These are phyloP conservation scores for Drosophila yakuba DNA, from an alignment of 1,140 invertebrate genomes.

Conservation along the genomic window DNA sequence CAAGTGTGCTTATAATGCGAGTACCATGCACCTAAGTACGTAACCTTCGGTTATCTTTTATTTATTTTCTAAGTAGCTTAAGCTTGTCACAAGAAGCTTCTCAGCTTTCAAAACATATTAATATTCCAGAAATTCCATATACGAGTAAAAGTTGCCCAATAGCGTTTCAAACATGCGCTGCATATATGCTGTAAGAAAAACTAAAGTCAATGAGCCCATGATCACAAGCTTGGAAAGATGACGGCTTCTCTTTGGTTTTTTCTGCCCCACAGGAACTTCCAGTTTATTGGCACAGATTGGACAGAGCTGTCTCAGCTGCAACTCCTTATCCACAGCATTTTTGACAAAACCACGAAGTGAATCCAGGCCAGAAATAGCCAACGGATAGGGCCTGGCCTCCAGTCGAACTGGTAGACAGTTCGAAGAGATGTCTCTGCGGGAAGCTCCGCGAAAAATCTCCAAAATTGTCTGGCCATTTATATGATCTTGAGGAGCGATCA, in stretches of 20 bases:
- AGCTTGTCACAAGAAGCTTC: too few species aligned
- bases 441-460: constrained; percentile 16
- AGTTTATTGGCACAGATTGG: neutral
- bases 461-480: neutral
- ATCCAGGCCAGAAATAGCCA: neutral
- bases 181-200: constrained; percentile 6
- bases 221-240: neutral
- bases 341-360: neutral
- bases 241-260: neutral
- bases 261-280: too few species aligned
- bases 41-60: too few species aligned
- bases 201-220: neutral
- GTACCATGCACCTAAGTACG: too few species aligned
- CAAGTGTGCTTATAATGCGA: too few species aligned
- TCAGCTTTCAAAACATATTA: too few species aligned
- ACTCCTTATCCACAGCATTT: neutral
- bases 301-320: neutral
- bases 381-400: constrained; percentile 1
- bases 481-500: neutral
- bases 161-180: neutral
- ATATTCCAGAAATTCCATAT: neutral
- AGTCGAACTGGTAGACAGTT: neutral
- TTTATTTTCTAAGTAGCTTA: neutral
- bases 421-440: neutral
- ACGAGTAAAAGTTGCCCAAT: too few species aligned